Conservation (phyloP, 2,797 vertebrate genomes). For the Discoglossus pictus region DNA sequence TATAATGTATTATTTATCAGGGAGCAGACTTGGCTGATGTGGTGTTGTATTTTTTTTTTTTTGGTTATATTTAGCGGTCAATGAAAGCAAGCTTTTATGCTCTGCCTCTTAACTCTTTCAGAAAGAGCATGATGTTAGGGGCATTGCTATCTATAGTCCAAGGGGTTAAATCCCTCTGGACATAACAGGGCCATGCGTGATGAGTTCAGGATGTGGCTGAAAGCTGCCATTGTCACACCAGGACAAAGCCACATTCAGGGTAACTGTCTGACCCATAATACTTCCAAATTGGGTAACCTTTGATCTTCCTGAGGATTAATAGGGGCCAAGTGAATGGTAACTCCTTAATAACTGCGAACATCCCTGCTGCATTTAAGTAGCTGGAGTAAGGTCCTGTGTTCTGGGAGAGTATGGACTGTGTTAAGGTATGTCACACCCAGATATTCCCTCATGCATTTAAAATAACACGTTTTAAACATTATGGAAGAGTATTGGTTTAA, state of each 20-base stretch:
- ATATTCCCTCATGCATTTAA: too few relatives aligned
- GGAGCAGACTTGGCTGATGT: conserved; percentile 1
- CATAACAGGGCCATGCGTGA: conserved; percentile 9
- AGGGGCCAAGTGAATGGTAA: too few relatives aligned
- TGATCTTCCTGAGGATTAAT: conserved; percentile 22
- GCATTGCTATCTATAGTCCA: not conserved
- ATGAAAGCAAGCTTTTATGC: not conserved
- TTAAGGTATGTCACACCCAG: too few relatives aligned
- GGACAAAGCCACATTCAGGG: conserved; percentile 28
- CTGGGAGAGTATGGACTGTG: too few relatives aligned
- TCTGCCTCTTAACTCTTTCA: not conserved
- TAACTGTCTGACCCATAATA: not conserved
- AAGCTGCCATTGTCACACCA: conserved; percentile 29
- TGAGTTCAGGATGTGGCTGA: conserved; percentile 27
- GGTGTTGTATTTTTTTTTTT: not conserved
- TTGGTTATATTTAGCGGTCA: not conserved
- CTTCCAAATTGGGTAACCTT: conserved; percentile 10
- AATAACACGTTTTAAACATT: too few relatives aligned
- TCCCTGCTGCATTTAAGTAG: too few relatives aligned
- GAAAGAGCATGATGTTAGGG: not conserved
- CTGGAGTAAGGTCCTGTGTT: too few relatives aligned
- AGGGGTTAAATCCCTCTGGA: conserved; percentile 19
- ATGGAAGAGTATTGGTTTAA: too few relatives aligned
- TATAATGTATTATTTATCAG: conserved; percentile 44
- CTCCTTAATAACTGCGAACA: too few relatives aligned